Evolutionary conservation across 2,797 vertebrate species (phyloP).

Genomic region (Channallabes apus): DNA sequence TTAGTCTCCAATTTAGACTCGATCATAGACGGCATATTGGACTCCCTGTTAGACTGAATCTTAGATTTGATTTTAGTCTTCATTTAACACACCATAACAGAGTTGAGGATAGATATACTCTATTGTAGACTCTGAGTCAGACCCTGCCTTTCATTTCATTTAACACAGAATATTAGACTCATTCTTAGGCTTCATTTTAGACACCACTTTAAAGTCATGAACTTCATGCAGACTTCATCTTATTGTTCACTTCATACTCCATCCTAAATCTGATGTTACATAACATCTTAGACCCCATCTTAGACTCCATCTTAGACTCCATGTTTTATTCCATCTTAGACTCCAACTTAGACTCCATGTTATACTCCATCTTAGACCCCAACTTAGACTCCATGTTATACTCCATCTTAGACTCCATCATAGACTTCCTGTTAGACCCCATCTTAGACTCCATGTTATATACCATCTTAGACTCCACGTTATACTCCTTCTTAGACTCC

Average conservation of each 20-base stretch:
- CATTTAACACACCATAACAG: accelerated
- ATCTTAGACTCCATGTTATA: not conserved
- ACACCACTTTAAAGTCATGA: not conserved
- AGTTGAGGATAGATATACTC: not conserved
- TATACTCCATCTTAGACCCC: not conserved
- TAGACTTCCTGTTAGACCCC: not conserved
- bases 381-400: not conserved
- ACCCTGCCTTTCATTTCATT: too few species aligned
- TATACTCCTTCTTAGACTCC: not conserved
- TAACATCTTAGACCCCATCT: not conserved
- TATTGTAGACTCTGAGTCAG: not conserved
- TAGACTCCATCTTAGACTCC: too few species aligned
- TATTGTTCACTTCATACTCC: too few species aligned
- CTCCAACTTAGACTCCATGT: not conserved
- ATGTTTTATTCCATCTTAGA: too few species aligned
- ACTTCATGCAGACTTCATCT: not conserved
- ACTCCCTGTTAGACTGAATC: too few species aligned
- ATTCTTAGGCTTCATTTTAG: not conserved
- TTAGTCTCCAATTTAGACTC: not conserved
- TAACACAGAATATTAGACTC: not conserved
- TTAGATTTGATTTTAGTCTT: not conserved
- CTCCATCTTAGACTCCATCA: too few species aligned
- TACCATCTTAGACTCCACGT: too few species aligned
- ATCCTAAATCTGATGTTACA: not conserved
- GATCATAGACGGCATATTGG: not conserved